Conservation (phyloP, 2,888 invertebrate species). For the Acanthosoma haemorrhoidale region DNA sequence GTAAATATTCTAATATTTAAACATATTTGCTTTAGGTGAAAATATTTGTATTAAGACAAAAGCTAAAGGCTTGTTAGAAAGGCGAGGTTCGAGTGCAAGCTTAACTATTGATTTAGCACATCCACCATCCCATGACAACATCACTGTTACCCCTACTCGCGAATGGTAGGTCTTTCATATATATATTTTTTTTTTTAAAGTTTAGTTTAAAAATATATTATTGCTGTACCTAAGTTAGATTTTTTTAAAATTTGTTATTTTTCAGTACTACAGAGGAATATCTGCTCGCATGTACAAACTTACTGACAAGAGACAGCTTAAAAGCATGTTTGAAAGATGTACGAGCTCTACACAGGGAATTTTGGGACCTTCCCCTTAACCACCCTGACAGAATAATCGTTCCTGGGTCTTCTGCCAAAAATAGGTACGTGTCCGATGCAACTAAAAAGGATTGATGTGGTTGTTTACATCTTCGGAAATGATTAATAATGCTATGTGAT, state of each 20-base stretch:
- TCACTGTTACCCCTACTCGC: slow-evolving; percentile 53
- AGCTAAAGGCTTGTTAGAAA: slow-evolving; percentile 65
- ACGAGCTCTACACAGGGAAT: slow-evolving; percentile 69
- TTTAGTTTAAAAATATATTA: too few species aligned
- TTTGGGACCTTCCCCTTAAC: slow-evolving; percentile 91
- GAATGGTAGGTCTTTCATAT: slow-evolving; percentile 51
- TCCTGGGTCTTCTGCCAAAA: slow-evolving; percentile 81
- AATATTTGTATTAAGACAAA: slow-evolving; percentile 7
- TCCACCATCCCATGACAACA: slow-evolving; percentile 42
- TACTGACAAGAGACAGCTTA: slow-evolving; percentile 52
- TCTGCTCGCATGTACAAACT: slow-evolving; percentile 52
- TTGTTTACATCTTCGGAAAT: too few species aligned
- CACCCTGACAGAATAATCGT: slow-evolving; percentile 85
- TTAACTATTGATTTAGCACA: slow-evolving; percentile 70
- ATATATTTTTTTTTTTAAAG: too few species aligned
- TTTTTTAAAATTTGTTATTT: too few species aligned
- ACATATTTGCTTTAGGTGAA: slow-evolving; percentile 5
- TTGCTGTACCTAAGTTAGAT: too few species aligned
- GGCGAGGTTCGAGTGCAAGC: slow-evolving; percentile 86
- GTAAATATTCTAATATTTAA: neutral
- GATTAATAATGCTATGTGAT: too few species aligned
- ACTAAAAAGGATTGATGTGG: too few species aligned
- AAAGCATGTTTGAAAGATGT: slow-evolving; percentile 50
- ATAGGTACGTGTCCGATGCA: too few species aligned
- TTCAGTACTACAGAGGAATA: slow-evolving; percentile 50